phyloP scores from a whole-genome alignment of 1,140 invertebrate species.

The Aplysia californica region DNA sequence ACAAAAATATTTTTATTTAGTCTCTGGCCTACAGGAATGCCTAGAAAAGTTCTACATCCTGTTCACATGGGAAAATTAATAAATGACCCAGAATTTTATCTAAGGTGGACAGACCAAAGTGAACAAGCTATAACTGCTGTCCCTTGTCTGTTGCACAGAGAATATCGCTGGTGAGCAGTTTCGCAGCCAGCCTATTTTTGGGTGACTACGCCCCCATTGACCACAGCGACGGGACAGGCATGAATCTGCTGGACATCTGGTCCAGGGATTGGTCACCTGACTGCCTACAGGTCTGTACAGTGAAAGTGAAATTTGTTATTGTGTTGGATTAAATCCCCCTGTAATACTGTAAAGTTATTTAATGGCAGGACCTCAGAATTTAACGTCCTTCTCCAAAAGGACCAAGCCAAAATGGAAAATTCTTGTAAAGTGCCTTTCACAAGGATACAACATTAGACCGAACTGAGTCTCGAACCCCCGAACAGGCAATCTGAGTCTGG shows the following conservation, averaged over 20 bases:
- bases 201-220: constrained; percentile 93
- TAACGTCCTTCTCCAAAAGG: no score
- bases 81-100: not conserved
- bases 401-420: no score
- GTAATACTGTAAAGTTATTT: no score
- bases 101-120: not conserved
- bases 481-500: no score
- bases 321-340: not conserved
- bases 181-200: constrained; percentile 88
- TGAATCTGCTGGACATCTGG: constrained; percentile 93
- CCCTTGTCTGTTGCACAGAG: constrained; percentile 70
- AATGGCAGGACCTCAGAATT: no score
- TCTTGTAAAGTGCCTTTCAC: no score
- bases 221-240: constrained; percentile 92
- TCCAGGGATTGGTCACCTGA: constrained; percentile 81
- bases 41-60: no score
- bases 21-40: no score
- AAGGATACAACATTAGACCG: no score
- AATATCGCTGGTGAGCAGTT: constrained; percentile 94
- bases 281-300: constrained; percentile 77
- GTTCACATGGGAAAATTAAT: no score
- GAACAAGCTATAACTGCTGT: not conserved
- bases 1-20: not conserved
- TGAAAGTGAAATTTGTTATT: not conserved
- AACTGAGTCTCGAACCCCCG: no score